Evolutionary conservation across 2,888 invertebrate species (phyloP), one percentile per base, ranked within the genome.

Genomic region (Furcula furcula): DNA sequence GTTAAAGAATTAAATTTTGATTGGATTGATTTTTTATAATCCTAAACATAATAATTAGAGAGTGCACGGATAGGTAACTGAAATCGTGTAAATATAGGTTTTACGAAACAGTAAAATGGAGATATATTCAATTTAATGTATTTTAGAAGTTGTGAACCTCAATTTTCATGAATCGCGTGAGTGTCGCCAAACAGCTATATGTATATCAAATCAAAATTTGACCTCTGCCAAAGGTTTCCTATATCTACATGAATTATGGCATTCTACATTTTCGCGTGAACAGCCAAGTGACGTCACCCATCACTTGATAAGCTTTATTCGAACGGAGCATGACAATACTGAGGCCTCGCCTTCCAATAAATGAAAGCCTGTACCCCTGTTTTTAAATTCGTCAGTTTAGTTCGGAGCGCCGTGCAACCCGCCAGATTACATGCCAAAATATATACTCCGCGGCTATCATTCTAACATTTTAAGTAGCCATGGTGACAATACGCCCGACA

Each of bases 351-450:
- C 76, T 78, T 74, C 59, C 69, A 75, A 82, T 73, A 75, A 62
- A 64, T 63, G 60, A 74, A 76, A 74, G 65, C 70, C 67, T 65
- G 55, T 54, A 68, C 64, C 67, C 65, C 58, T 62, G 64, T 58
- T 65, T 72, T 70, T 68, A 72, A 71, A 68, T 67, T 67, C 65
- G 71, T 71, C 86, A 88, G 87, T 88, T 67, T 45, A 62, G 58
- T 68, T 71, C 65, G 65, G 69, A 63, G 65, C 82, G 79, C 66
- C 77, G 83, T 62, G 70, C 72, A 48, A 66, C 60, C 53, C 75
- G 63, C 78, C 60, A 57, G 76, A 56, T 60, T 65, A 52, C 51
- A 59, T 61, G 61, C 46, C 45, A 36, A 46, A 55, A 48, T 48
- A 52, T 42, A 44, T 55, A 52, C 50, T 54, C 54, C 48, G 50